Conservation (phyloP, 2,113 vertebrate species). For the Sander lucioperca region DNA sequence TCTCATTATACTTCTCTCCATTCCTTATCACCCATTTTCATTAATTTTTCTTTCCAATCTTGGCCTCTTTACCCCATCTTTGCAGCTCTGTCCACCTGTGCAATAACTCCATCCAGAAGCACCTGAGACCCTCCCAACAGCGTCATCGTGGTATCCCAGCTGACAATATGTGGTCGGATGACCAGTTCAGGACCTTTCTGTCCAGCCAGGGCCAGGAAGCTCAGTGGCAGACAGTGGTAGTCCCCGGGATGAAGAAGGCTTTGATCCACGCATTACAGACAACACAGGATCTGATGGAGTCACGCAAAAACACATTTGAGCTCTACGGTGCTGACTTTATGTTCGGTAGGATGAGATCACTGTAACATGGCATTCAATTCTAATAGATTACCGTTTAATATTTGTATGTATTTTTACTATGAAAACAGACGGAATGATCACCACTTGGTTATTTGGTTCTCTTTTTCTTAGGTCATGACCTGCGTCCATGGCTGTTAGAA, state of each 20-base stretch:
- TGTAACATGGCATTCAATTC: not conserved
- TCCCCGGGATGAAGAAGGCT: constrained; percentile 90
- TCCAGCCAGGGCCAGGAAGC: constrained; percentile 72
- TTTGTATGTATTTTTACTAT: not conserved
- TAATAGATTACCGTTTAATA: not conserved
- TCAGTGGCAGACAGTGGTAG: constrained; percentile 85
- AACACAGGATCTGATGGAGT: constrained; percentile 86
- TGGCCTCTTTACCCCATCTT: not conserved
- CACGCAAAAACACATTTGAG: constrained; percentile 91
- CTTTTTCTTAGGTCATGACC: constrained; percentile 80
- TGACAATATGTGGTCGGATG: constrained; percentile 90
- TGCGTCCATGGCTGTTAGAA: constrained; percentile 92
- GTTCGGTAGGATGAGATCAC: constrained; percentile 62
- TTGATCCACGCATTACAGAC: constrained; percentile 87
- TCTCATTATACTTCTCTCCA: not conserved
- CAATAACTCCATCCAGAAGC: constrained; percentile 93
- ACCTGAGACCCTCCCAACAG: constrained; percentile 70
- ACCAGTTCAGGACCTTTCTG: constrained; percentile 87
- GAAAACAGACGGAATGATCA: constrained; percentile 2
- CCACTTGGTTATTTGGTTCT: not conserved
- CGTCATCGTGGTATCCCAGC: constrained; percentile 83
- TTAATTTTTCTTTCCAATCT: not conserved
- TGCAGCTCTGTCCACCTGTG: constrained; percentile 91
- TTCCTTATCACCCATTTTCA: not conserved
- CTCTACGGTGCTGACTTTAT: constrained; percentile 93